Conservation (phyloP, 2,888 invertebrate genomes). For the Noctuana brunneofusca region DNA sequence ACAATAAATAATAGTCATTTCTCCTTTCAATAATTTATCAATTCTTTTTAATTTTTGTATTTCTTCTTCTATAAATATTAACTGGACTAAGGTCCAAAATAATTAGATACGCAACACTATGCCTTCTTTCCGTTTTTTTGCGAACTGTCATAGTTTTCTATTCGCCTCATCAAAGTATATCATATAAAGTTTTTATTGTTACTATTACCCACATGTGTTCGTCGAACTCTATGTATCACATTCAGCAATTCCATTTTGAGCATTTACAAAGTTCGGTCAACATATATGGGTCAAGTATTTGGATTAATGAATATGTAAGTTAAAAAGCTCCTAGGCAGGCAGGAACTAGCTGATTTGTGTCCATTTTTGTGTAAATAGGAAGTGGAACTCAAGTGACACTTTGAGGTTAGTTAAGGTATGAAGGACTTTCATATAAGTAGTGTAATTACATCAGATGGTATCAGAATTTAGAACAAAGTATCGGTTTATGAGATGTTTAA, state of each 20-base stretch:
- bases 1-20: no score
- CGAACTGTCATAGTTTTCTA: background rate
- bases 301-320: slow-evolving; percentile 5
- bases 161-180: background rate
- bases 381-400: slow-evolving; percentile 12
- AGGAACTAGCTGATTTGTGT: slow-evolving; percentile 23
- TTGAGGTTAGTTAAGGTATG: slow-evolving; percentile 58
- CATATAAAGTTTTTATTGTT: background rate
- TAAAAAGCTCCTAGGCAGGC: slow-evolving; percentile 26
- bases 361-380: slow-evolving; percentile 34
- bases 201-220: slow-evolving; percentile 7
- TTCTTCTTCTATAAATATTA: no score
- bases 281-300: slow-evolving; percentile 11
- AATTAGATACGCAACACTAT: slow-evolving; percentile 2
- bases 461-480: slow-evolving; percentile 69
- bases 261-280: slow-evolving; percentile 15
- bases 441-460: slow-evolving; percentile 62
- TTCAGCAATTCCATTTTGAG: slow-evolving; percentile 14
- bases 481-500: slow-evolving; percentile 61
- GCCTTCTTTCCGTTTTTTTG: background rate
- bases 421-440: slow-evolving; percentile 60
- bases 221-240: slow-evolving; percentile 13
- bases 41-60: no score
- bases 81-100: no score
- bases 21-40: no score